Evolutionary conservation across 2,888 invertebrate genomes (phyloP).

Genomic region (Phortica okadai): DNA sequence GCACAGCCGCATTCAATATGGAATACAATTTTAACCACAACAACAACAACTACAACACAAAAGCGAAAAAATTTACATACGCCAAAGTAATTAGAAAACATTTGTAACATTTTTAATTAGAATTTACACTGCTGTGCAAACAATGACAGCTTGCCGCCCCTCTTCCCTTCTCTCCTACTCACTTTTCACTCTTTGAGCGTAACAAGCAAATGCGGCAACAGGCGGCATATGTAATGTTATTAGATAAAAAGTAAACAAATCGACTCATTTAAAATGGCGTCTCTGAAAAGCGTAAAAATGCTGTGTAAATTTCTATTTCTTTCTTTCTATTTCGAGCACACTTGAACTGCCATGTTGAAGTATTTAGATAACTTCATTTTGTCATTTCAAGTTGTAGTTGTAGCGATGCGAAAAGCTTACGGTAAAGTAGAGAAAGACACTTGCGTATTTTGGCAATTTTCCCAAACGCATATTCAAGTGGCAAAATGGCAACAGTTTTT

Average conservation of each 20-base stretch:
- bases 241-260: constrained; percentile 62
- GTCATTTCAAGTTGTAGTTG: too few species aligned
- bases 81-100: constrained; percentile 64
- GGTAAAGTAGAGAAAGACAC: constrained; percentile 42
- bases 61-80: constrained; percentile 58
- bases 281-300: not conserved
- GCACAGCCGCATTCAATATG: constrained; percentile 21
- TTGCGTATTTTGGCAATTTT: constrained; percentile 59
- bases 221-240: constrained; percentile 52
- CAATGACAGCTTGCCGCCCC: constrained; percentile 40
- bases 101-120: constrained; percentile 64
- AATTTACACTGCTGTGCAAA: constrained; percentile 64
- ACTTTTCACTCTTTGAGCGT: too few species aligned
- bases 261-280: constrained; percentile 39
- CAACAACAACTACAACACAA: constrained; percentile 37
- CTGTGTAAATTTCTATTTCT: not conserved
- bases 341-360: too few species aligned
- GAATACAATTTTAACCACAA: constrained; percentile 57
- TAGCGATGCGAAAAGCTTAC: not conserved
- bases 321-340: not conserved
- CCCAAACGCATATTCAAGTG: constrained; percentile 47
- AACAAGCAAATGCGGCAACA: not conserved
- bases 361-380: too few species aligned
- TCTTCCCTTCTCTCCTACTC: not conserved
- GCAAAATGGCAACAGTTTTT: constrained; percentile 16